Conservation (phyloP, 2,797 vertebrate species). For the Lemur catta region DNA sequence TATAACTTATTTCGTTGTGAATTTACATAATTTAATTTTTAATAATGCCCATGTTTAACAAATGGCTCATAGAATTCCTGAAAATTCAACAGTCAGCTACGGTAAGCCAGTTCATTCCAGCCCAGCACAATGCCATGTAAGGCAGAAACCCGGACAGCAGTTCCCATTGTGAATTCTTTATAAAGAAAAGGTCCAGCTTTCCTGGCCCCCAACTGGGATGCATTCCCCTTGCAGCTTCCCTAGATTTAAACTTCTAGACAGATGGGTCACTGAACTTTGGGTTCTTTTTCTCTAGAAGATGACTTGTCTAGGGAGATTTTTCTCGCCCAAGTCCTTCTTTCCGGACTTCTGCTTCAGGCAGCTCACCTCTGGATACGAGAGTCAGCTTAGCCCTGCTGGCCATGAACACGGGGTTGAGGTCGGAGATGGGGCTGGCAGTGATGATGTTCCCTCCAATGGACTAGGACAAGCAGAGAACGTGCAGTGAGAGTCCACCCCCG, state of each 20-base stretch:
- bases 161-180: not conserved
- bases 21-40: not conserved
- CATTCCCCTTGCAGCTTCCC: not conserved
- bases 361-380: slow-evolving; percentile 90
- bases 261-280: not conserved
- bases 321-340: not conserved
- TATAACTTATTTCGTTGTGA: not conserved
- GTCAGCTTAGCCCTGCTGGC: slow-evolving; percentile 90
- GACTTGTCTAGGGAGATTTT: not conserved
- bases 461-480: slow-evolving; percentile 79
- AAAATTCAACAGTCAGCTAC: too few species aligned
- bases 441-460: slow-evolving; percentile 97
- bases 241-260: not conserved
- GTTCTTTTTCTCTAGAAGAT: not conserved
- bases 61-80: not conserved
- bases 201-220: not conserved
- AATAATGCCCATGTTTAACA: not conserved
- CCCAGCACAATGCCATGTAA: not conserved
- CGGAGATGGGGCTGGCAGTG: slow-evolving; percentile 98
- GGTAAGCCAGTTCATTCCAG: not conserved
- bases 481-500: not conserved
- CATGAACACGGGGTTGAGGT: slow-evolving; percentile 97
- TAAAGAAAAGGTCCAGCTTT: not conserved
- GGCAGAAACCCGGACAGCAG: not conserved
- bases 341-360: not conserved